phyloP scores from a whole-genome alignment of 2,797 vertebrate species.

The Phaenicophaeus curvirostris region DNA sequence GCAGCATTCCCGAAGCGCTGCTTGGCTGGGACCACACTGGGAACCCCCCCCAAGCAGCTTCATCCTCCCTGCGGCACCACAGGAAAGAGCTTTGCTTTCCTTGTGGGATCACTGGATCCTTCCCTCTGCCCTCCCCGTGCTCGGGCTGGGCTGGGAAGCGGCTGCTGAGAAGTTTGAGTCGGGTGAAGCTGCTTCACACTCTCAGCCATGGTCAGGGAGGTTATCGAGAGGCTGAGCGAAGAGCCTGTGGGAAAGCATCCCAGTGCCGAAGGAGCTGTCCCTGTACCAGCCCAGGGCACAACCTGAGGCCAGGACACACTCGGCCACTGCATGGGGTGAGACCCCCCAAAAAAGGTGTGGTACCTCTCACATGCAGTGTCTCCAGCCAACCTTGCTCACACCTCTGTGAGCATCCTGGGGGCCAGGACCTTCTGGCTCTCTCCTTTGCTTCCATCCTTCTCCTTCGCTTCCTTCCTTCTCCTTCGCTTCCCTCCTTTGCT shows the following conservation, averaged over 20 bases:
- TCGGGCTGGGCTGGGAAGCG: background rate
- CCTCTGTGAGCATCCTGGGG: background rate
- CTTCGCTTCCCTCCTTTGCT: too few relatives aligned
- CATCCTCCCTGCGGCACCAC: rapidly evolving
- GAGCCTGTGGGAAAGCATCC: background rate
- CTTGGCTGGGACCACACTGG: background rate
- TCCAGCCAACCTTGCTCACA: background rate
- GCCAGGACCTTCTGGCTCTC: too few relatives aligned
- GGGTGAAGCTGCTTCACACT: background rate
- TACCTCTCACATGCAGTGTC: background rate
- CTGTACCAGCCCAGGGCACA: background rate
- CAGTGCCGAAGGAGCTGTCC: background rate
- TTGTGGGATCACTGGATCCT: background rate
- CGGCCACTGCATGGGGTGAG: background rate
- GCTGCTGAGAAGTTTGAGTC: background rate
- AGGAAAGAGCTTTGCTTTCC: background rate
- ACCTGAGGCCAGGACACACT: background rate
- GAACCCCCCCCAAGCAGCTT: background rate
- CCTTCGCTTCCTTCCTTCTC: too few relatives aligned
- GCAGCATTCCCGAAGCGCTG: background rate
- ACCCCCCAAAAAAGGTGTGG: background rate
- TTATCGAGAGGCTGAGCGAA: background rate
- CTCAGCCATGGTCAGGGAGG: background rate
- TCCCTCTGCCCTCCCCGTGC: background rate
- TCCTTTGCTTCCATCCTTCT: too few relatives aligned